Evolutionary conservation across 2,888 invertebrate species (phyloP).

Genomic region (Cerastis leucographa): DNA sequence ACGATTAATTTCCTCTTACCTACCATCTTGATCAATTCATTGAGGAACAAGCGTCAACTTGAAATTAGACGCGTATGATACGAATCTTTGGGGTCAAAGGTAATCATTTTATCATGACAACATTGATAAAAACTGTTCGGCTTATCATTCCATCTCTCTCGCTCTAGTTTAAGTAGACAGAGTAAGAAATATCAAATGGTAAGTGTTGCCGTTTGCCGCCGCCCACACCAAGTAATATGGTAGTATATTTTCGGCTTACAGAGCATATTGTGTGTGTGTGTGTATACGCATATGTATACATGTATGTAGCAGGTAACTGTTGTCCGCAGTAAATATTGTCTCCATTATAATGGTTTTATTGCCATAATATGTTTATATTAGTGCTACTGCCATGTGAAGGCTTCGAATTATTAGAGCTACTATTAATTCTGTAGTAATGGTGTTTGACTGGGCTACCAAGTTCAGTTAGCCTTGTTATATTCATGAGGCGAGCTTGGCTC

Average conservation of each 20-base stretch:
- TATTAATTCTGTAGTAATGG: conserved; percentile 26
- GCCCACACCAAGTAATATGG: conserved; percentile 81
- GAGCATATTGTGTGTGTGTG: conserved; percentile 58
- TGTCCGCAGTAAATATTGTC: conserved; percentile 62
- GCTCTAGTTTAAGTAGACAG: conserved; percentile 68
- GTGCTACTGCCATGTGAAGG: conserved; percentile 37
- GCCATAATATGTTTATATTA: conserved; percentile 49
- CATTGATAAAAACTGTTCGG: conserved; percentile 73
- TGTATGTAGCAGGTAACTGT: conserved; percentile 65
- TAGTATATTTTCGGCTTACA: conserved; percentile 64
- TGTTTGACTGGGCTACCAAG: conserved; percentile 3
- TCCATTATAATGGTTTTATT: conserved; percentile 57
- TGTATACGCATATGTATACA: conserved; percentile 38
- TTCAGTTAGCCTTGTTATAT: not conserved
- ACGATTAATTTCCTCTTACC: not conserved
- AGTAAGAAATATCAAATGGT: conserved; percentile 73
- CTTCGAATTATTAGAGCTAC: conserved; percentile 23
- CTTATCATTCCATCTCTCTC: conserved; percentile 70
- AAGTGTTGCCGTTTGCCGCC: conserved; percentile 75
- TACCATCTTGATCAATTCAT: conserved; percentile 2
- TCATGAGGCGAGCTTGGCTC: not conserved
- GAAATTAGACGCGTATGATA: conserved; percentile 45
- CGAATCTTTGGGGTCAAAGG: conserved; percentile 79
- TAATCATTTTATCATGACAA: conserved; percentile 81
- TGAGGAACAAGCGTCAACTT: conserved; percentile 12